Conservation (phyloP, 2,888 invertebrate genomes). For the Sminthurinus aureus region DNA sequence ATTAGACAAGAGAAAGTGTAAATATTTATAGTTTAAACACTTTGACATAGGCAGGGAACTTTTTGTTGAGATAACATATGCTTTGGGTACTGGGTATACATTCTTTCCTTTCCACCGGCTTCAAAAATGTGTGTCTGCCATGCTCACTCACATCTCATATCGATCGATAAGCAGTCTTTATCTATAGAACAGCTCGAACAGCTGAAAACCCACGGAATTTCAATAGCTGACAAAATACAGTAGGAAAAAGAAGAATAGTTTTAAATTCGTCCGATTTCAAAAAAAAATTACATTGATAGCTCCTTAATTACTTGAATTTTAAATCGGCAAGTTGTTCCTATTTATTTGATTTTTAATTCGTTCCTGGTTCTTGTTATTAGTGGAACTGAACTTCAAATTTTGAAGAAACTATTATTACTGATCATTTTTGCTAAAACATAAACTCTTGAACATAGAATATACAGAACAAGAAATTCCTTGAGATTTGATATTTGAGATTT, state of each 20-base stretch:
- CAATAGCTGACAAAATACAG: not conserved
- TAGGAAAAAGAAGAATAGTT: not conserved
- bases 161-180: not conserved
- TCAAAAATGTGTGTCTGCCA: not conserved
- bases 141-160: not conserved
- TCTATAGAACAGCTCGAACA: not conserved
- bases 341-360: too few species aligned
- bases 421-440: too few species aligned
- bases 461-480: too few species aligned
- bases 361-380: too few species aligned
- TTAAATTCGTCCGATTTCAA: not conserved
- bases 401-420: too few species aligned
- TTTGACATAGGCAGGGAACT: not conserved
- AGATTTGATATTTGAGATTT: not conserved
- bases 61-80: not conserved
- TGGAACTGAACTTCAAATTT: too few species aligned
- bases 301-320: too few species aligned
- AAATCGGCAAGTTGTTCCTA: too few species aligned
- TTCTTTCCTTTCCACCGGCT: not conserved
- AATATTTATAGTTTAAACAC: not conserved
- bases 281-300: not conserved
- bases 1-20: not conserved
- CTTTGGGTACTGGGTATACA: not conserved
- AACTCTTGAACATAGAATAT: too few species aligned
- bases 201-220: not conserved